Evolutionary conservation across 2,113 vertebrate species (phyloP).

Genomic region (human (Homo sapiens)): DNA sequence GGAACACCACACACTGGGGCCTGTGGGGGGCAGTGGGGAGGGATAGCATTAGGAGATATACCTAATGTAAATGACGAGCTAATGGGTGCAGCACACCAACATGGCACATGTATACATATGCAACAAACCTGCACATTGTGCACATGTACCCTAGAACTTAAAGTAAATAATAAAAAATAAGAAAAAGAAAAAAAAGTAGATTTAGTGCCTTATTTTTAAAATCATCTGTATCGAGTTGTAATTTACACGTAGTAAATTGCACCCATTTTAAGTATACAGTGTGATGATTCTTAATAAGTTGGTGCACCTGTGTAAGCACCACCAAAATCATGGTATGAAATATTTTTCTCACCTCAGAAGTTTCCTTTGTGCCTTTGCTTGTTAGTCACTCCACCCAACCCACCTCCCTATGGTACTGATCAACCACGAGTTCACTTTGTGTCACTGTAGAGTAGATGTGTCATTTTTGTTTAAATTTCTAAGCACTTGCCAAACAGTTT

Average conservation of each 20-base stretch:
- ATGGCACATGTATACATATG: too few species aligned
- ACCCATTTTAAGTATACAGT: background rate
- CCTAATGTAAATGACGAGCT: too few species aligned
- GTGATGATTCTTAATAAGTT: background rate
- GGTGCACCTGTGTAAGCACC: background rate
- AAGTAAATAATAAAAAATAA: too few species aligned
- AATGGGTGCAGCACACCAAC: too few species aligned
- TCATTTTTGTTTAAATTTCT: slow-evolving; percentile 32
- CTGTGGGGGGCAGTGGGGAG: too few species aligned
- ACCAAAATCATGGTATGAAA: background rate
- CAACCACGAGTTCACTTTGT: background rate
- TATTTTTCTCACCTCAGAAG: background rate
- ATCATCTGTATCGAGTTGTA: background rate
- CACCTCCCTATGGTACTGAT: background rate
- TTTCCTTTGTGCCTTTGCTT: background rate
- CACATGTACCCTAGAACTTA: too few species aligned
- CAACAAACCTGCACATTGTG: too few species aligned
- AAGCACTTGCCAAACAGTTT: background rate
- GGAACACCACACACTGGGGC: too few species aligned
- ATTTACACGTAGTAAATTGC: background rate
- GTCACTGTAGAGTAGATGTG: background rate
- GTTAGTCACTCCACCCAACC: background rate
- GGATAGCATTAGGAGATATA: too few species aligned
- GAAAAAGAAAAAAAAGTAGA: background rate
- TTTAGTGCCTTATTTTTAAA: background rate